Evolutionary conservation across 2,888 invertebrate species (phyloP).

Genomic region (Cyclophora punctaria): DNA sequence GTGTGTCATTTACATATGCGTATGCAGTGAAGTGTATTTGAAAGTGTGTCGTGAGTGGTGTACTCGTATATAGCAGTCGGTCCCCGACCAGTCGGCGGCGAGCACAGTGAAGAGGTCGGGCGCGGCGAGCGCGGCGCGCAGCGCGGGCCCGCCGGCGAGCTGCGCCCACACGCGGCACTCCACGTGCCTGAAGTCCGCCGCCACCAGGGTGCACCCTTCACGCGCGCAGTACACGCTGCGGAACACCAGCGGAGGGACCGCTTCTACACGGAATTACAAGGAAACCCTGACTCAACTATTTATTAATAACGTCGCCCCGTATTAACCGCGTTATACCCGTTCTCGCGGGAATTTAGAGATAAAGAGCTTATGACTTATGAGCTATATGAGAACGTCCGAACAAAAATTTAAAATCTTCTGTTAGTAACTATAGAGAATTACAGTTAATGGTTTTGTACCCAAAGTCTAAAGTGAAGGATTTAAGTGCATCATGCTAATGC

Average conservation of each 20-base stretch:
- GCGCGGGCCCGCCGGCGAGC: slow-evolving; percentile 50
- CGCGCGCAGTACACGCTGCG: slow-evolving; percentile 52
- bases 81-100: slow-evolving; percentile 49
- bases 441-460: too few species aligned
- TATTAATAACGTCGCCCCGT: slow-evolving; percentile 17
- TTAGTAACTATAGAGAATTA: too few species aligned
- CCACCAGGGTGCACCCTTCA: slow-evolving; percentile 38
- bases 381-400: too few species aligned
- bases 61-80: background rate
- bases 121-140: slow-evolving; percentile 34
- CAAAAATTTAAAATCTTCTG: too few species aligned
- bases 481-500: too few species aligned
- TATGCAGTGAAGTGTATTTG: background rate
- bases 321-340: too few species aligned
- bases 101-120: slow-evolving; percentile 56
- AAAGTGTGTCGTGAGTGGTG: too few species aligned
- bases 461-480: too few species aligned
- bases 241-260: slow-evolving; percentile 26
- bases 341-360: too few species aligned
- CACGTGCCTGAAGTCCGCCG: slow-evolving; percentile 68
- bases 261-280: background rate
- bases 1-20: too few species aligned
- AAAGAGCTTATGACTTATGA: too few species aligned
- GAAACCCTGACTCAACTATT: slow-evolving; percentile 1
- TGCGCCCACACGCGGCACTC: slow-evolving; percentile 69